Percentiles rank a stretch among this genome's conserved stretches.
These are phyloP conservation scores for Spongia lamella DNA, from an alignment of 37 sponge, comb jelly and placozoan species.

Conservation along the genomic window DNA sequence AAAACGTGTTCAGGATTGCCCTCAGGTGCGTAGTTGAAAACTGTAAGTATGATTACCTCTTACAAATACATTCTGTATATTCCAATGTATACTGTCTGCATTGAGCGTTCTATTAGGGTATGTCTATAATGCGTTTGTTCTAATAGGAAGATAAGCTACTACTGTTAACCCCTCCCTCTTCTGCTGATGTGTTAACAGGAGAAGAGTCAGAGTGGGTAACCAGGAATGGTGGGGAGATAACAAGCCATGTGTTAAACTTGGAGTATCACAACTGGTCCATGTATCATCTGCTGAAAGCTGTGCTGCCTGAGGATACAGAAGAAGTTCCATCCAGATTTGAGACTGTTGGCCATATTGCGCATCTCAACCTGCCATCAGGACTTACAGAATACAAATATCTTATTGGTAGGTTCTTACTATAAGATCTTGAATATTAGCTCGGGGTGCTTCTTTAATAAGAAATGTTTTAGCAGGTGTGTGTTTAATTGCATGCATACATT, in stretches of 20 bases:
- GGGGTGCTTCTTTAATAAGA: no score
- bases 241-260: conserved; percentile 37
- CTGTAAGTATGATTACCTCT: neutral
- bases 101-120: no score
- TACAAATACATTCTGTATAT: no score
- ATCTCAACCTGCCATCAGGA: conserved; percentile 83
- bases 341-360: conserved; percentile 94
- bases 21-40: conserved; percentile 16
- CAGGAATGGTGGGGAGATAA: conserved; percentile 33
- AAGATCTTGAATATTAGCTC: no score
- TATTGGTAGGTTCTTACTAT: conserved; percentile 81
- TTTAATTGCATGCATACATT: no score
- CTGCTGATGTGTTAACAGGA: conserved; percentile 15
- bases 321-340: conserved; percentile 83
- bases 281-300: conserved; percentile 50
- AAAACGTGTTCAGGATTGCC: conserved; percentile 33
- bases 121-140: no score
- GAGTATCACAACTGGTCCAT: conserved; percentile 50
- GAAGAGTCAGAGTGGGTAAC: conserved; percentile 49
- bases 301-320: conserved; percentile 51
- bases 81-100: no score
- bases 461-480: no score
- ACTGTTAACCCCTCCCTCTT: conserved; percentile 49
- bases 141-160: conserved; percentile 31
- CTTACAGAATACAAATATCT: conserved; percentile 77